Evolutionary conservation across 1,140 invertebrate genomes (phyloP), one percentile per base, ranked within the genome.

Genomic region (Globodera rostochiensis): DNA sequence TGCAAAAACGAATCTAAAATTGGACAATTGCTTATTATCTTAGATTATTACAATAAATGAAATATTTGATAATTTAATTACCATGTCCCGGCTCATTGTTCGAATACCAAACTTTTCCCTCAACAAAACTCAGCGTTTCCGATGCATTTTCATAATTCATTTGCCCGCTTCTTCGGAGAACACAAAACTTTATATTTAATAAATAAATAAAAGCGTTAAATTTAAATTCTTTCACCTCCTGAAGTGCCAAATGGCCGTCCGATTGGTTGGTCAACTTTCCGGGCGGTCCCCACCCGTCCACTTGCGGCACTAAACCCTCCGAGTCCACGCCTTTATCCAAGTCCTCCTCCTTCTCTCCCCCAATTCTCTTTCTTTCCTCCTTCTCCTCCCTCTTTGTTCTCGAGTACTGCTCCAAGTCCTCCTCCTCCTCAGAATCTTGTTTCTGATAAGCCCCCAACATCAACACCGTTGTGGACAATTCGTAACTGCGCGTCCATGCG

Each of bases 41-140:
- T 36, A 36, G 36, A 53, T 13, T 53, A 9, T 53, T 19, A 13
- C 15, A 60, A 36, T 53, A 46, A 69, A 21, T 64, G 4, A 13
- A 60, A 15, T 21, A 15, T 82, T 82, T 82, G 45, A 19, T 53
- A 53, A 9, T 45, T 77, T 66, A 21, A 11, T 79, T 9, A 71
- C 69, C 64, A 78, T 78, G 76, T 25, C 69, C 46, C 46, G 81
- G 81, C 47, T 60, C 11, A 21, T 82, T 82, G 71, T 74, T 80
- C n/a, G 81, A 82, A 60, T 82, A 82, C 81, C 81, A 82, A 9
- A 67, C 70, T 64, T 81, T 64, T 7, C 66, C 45, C 21, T 50
- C 7, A 1, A 49, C 46, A 15, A 45, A 74, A 53, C n/a, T 45
- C n/a, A 76, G 36, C 6, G 81, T 80, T 45, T 71, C 73, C 25